Base-by-base conservation (phyloP, 2,888 invertebrate species). In the Lasioglossum lativentre region DNA sequence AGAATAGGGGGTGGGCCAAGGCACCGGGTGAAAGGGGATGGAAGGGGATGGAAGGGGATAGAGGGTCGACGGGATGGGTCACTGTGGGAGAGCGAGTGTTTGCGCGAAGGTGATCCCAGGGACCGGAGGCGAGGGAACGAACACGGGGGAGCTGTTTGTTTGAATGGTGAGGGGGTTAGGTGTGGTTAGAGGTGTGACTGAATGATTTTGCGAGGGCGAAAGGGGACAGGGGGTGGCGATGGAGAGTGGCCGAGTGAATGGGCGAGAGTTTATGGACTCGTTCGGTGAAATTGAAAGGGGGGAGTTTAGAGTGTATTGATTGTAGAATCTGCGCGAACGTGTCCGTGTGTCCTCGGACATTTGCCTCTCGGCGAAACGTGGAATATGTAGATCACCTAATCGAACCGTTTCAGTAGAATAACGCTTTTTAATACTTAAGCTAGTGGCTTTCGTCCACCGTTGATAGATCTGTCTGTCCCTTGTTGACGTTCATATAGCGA, bases 261-360 rank as follows among this genome's bases (percentile, higher is more conserved):
- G 68, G 80, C 83, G 38, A 38, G 68, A 34, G 68, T 68, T 68
- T 68, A 68, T 68, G 63, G 63, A 68, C 38, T 68, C 68, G 68
- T 68, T 68, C 23, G 68, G 19, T 68, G 68, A 68, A 68, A 68
- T 68, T 68, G 68, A 68, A 38, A 71, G 40, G n/a, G 38, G n/a
- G 45, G n/a, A n/a, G 72, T 27, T 45, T 42, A 38, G 45, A 47
- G 27, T 16, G n/a, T 27, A 45, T 72, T n/a, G 45, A 72, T 27
- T 38, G 38, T 45, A 19, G 72, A 42, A 45, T 27, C 59, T n/a
- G 38, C 34, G 19, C 42, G 19, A 3, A 63, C 63, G 30, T 34
- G 63, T 30, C 16, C 63, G 30, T 19, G 30, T 63, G 30, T 63
- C 34, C 19, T 19, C 34, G 19, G 19, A 63, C 63, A 63, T 34